Conservation (phyloP, 2,888 invertebrate genomes). For the Andrena haemorrhoa region DNA sequence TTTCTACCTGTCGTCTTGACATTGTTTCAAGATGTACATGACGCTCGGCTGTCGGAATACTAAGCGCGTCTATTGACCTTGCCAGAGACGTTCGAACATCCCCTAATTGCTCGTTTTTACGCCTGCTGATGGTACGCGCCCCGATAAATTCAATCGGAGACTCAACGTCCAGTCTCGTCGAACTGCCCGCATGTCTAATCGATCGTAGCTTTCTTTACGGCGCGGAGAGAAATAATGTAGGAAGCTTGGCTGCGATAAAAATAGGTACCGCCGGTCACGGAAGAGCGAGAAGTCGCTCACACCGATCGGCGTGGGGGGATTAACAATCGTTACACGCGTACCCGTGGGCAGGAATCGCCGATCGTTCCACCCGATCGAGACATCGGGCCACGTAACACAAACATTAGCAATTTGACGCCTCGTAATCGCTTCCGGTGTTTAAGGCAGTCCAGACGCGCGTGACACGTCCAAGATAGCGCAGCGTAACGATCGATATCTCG, state of each 20-base stretch:
- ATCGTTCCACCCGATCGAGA: slow-evolving; percentile 42
- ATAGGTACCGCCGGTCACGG: slow-evolving; percentile 15
- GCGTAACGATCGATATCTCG: slow-evolving; percentile 60
- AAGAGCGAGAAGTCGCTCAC: slow-evolving; percentile 42
- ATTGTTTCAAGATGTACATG: slow-evolving; percentile 53
- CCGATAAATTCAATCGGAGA: not conserved
- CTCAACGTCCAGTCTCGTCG: too few relatives aligned
- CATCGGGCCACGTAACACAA: slow-evolving; percentile 57
- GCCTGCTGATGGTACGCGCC: not conserved
- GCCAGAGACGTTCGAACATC: not conserved
- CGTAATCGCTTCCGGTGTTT: slow-evolving; percentile 66
- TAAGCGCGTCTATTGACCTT: not conserved
- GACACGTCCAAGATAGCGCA: slow-evolving; percentile 56
- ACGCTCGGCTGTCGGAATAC: slow-evolving; percentile 38
- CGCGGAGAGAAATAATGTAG: not conserved
- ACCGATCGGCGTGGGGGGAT: slow-evolving; percentile 7
- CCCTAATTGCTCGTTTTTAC: not conserved
- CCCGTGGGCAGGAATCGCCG: slow-evolving; percentile 34
- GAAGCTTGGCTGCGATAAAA: not conserved
- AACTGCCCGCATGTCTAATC: too few relatives aligned
- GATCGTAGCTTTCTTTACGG: not conserved
- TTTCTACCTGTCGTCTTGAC: slow-evolving; percentile 52
- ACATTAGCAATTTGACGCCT: slow-evolving; percentile 67
- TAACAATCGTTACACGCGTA: slow-evolving; percentile 55
- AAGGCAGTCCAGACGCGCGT: slow-evolving; percentile 49